These are phyloP conservation scores for Agriopis aurantiaria DNA, from an alignment of 2,888 invertebrate species.

Conservation along the genomic window DNA sequence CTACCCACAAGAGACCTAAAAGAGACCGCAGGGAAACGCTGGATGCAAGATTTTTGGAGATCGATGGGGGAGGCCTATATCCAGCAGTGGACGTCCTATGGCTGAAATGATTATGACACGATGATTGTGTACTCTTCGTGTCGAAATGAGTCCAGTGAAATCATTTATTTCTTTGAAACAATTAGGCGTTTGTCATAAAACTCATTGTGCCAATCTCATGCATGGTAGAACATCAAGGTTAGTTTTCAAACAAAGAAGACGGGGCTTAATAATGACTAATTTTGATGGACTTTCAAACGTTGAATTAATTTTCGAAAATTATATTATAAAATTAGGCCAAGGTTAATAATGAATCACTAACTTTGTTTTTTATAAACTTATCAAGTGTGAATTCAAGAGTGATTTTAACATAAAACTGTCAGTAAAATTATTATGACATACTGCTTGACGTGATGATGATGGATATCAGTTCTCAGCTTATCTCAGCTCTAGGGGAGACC, in stretches of 20 bases:
- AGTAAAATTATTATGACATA: no score
- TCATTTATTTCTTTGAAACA: neutral
- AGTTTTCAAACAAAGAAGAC: constrained; percentile 22
- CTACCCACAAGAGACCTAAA: no score
- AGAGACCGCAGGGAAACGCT: no score
- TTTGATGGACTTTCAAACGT: constrained; percentile 15
- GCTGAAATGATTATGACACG: no score
- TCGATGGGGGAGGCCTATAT: no score
- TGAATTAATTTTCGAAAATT: constrained; percentile 17
- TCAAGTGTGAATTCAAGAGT: neutral
- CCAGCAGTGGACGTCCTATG: no score
- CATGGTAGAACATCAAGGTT: constrained; percentile 23
- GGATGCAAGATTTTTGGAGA: no score
- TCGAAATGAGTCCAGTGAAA: neutral
- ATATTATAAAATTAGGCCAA: constrained; percentile 10
- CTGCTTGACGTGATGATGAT: no score
- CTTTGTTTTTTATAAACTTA: neutral
- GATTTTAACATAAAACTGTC: neutral
- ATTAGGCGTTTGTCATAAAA: constrained; percentile 18
- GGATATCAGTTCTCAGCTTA: no score
- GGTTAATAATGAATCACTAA: neutral
- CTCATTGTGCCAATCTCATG: constrained; percentile 19
- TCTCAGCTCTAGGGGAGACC: no score
- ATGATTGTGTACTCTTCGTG: no score
- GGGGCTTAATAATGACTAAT: constrained; percentile 26